Percentiles rank a stretch among this genome's conserved stretches.
Evolutionary conservation across 1,140 invertebrate species (phyloP).

Genomic region (Pseudomyrmex sp.): DNA sequence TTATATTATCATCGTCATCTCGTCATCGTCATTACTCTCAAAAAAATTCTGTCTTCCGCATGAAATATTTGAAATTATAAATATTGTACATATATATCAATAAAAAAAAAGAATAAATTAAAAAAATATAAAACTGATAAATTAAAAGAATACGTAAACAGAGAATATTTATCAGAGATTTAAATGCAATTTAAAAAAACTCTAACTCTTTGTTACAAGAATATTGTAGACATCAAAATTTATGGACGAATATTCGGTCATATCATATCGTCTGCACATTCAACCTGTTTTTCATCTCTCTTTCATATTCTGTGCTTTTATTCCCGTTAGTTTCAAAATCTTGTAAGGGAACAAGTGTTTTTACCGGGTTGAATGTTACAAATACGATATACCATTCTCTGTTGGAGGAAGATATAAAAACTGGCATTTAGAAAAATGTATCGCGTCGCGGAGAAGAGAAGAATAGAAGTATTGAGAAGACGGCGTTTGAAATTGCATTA

Average conservation of each 20-base stretch:
- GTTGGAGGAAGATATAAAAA: background rate
- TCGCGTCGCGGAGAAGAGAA: background rate
- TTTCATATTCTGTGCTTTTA: constrained; percentile 21
- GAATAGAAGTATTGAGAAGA: too few relatives aligned
- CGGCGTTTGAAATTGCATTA: too few relatives aligned
- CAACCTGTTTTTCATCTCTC: background rate
- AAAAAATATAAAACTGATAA: background rate
- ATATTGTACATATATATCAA: too few relatives aligned
- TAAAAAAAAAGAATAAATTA: background rate
- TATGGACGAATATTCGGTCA: background rate
- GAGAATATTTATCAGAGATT: background rate
- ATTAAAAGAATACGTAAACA: background rate
- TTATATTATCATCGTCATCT: too few relatives aligned
- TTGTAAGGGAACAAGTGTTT: constrained; percentile 61
- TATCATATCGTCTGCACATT: background rate
- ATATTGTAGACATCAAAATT: background rate
- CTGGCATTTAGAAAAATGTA: background rate
- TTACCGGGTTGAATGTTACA: background rate
- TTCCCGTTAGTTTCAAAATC: constrained; percentile 71
- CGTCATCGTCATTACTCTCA: too few relatives aligned
- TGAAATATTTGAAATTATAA: too few relatives aligned
- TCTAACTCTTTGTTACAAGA: background rate
- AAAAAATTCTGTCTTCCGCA: too few relatives aligned
- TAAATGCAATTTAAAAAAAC: background rate
- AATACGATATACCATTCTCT: constrained; percentile 19